A percentile compares a stretch with the other conserved stretches of the same genome.
phyloP scores from a whole-genome alignment of 2,113 vertebrate genomes.

The Bothrops jararaca region DNA sequence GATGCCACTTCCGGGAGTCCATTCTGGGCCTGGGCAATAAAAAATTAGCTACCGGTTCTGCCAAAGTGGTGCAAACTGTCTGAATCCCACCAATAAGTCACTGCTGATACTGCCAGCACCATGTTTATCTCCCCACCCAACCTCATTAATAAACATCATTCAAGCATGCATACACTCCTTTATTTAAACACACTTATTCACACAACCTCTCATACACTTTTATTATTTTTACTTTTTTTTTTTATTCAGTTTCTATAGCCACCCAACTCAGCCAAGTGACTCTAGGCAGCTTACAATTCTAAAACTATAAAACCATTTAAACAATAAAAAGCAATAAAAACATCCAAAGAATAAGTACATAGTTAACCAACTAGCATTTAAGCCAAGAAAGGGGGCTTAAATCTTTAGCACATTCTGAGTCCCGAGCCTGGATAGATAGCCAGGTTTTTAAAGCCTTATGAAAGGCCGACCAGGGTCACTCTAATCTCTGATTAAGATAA shows the following conservation, averaged over 20 bases:
- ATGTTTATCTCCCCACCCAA: not conserved
- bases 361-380: not conserved
- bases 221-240: not conserved
- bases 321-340: not conserved
- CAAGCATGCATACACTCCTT: not conserved
- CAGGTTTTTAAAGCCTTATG: no score
- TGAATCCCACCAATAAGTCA: not conserved
- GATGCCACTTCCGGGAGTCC: no score
- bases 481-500: no score
- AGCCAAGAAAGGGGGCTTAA: not conserved
- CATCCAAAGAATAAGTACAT: not conserved
- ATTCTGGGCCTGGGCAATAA: no score
- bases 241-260: not conserved
- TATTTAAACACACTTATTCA: not conserved
- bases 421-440: not conserved
- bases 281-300: not conserved
- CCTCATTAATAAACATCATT: not conserved
- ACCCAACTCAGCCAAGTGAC: not conserved
- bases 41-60: no score
- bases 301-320: not conserved
- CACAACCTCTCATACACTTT: not conserved
- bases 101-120: not conserved
- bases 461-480: no score
- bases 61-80: no score
- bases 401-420: not conserved